These are phyloP conservation scores for Ciconia maguari DNA, from an alignment of 2,113 vertebrate species.

Conservation along the genomic window DNA sequence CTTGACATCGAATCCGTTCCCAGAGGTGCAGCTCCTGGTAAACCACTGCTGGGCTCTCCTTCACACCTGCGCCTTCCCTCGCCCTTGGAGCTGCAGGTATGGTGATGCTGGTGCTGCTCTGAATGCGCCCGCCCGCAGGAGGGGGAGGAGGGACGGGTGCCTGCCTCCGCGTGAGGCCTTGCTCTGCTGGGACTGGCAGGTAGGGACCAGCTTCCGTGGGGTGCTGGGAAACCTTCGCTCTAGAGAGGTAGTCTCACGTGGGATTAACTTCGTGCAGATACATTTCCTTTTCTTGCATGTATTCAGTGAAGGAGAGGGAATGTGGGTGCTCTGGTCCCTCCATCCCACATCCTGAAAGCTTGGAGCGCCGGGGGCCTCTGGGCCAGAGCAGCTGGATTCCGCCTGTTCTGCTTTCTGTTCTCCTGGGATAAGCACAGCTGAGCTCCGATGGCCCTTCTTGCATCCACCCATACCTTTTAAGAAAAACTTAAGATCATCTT, in stretches of 20 bases:
- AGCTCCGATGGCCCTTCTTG: not conserved
- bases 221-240: accelerated
- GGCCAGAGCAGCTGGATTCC: not conserved
- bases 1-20: constrained; percentile 78
- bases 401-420: not conserved
- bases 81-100: not conserved
- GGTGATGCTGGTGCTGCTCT: accelerated
- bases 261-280: not conserved
- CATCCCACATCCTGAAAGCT: not conserved
- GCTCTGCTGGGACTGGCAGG: not conserved
- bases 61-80: not conserved
- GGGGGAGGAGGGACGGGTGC: not conserved
- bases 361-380: not conserved
- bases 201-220: not conserved
- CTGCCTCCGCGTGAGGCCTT: not conserved
- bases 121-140: accelerated
- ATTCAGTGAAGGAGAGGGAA: not conserved
- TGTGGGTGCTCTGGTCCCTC: not conserved
- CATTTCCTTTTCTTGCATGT: accelerated
- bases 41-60: not conserved
- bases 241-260: not conserved
- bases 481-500: not conserved
- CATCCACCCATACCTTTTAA: not conserved
- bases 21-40: constrained; percentile 67
- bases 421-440: not conserved